phyloP scores from a whole-genome alignment of 2,888 invertebrate genomes.

The Octodonta nipae region DNA sequence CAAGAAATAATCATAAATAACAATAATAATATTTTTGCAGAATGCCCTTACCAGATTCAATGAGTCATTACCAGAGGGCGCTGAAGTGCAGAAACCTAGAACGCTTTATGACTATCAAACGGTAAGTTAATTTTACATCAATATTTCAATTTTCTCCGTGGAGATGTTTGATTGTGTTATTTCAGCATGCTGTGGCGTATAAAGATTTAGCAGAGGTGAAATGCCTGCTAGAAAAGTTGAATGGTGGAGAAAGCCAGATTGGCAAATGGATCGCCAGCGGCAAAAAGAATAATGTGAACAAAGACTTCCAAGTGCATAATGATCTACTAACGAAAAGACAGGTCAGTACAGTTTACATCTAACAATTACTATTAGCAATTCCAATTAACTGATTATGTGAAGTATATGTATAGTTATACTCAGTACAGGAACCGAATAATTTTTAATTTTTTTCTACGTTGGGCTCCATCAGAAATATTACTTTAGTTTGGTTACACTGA shows the following conservation, averaged over 20 bases:
- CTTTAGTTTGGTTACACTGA: too few species aligned
- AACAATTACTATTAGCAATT: too few species aligned
- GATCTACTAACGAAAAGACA: slow-evolving; percentile 35
- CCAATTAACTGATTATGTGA: too few species aligned
- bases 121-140: slow-evolving; percentile 19
- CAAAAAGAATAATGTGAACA: slow-evolving; percentile 16
- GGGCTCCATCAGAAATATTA: too few species aligned
- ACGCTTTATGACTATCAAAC: slow-evolving; percentile 28
- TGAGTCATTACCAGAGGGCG: slow-evolving; percentile 5
- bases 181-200: slow-evolving; percentile 36
- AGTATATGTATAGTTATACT: too few species aligned
- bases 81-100: slow-evolving; percentile 17
- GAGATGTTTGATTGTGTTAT: too few species aligned
- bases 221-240: slow-evolving; percentile 36
- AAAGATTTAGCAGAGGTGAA: slow-evolving; percentile 31
- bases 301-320: slow-evolving; percentile 27
- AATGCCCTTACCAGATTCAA: slow-evolving; percentile 15
- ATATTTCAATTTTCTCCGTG: too few species aligned
- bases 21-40: too few species aligned
- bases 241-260: slow-evolving; percentile 19
- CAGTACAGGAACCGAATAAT: too few species aligned
- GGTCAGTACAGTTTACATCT: too few species aligned
- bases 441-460: too few species aligned
- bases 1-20: too few species aligned
- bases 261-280: slow-evolving; percentile 15